phyloP scores from a whole-genome alignment of 2,113 vertebrate genomes.

The Noctilio leporinus region DNA sequence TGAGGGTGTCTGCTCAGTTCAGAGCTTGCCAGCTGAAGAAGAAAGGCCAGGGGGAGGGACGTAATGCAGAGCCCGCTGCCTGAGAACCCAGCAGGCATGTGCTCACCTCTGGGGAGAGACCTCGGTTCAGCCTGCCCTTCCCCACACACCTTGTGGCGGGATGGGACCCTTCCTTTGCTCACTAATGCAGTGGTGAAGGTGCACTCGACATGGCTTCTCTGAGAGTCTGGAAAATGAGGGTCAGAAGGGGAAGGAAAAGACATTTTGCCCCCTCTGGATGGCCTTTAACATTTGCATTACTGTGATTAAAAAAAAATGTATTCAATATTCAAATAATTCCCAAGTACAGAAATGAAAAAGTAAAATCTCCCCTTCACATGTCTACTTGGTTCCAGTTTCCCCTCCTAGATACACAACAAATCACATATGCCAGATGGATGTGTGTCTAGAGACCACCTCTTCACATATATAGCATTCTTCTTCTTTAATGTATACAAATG shows the following conservation, averaged over 20 bases:
- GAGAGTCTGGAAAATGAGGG: background rate
- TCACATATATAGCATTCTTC: background rate
- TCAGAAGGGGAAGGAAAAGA: background rate
- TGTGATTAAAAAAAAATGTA: background rate
- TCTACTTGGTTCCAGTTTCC: background rate
- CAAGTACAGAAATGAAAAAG: background rate
- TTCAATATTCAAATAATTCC: background rate
- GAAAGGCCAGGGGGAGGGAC: background rate
- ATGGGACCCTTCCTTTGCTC: background rate
- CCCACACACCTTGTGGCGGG: fast-evolving
- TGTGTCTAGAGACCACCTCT: background rate
- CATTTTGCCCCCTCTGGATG: background rate
- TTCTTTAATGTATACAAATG: background rate
- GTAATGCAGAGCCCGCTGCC: background rate
- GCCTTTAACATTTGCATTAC: background rate
- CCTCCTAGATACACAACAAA: background rate
- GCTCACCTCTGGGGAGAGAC: background rate
- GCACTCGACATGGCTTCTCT: background rate
- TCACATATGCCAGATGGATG: background rate
- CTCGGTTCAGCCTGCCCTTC: background rate
- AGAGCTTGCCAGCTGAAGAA: background rate
- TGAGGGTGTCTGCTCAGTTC: background rate
- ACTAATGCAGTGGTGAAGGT: fast-evolving
- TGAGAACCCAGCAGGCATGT: background rate
- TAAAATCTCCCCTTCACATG: background rate